phyloP scores from a whole-genome alignment of 2,888 invertebrate genomes.

The Fabriciana adippe region DNA sequence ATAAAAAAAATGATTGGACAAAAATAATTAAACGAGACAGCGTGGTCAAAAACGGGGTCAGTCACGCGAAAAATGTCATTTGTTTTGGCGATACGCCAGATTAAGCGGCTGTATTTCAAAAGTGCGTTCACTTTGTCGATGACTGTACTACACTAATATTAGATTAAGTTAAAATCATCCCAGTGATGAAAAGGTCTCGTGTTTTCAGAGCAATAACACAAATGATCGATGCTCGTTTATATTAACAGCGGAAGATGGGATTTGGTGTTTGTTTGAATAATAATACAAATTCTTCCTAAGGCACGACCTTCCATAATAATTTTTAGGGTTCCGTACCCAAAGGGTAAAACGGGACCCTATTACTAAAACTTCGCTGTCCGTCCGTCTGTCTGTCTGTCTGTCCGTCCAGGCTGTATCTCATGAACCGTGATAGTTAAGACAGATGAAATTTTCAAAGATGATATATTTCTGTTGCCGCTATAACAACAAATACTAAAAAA shows the following conservation, averaged over 20 bases:
- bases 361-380: no score
- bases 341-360: no score
- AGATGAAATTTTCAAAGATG: no score
- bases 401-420: no score
- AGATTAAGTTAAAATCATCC: not conserved
- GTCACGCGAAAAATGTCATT: slow-evolving; percentile 66
- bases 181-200: not conserved
- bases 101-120: slow-evolving; percentile 53
- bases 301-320: no score
- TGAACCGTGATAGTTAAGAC: no score
- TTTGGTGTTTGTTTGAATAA: slow-evolving; percentile 3
- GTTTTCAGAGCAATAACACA: not conserved
- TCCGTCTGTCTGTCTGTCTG: no score
- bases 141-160: slow-evolving; percentile 23
- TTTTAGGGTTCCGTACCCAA: no score
- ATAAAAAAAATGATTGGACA: slow-evolving; percentile 16
- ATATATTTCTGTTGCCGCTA: no score
- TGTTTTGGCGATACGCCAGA: slow-evolving; percentile 61
- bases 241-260: slow-evolving; percentile 5
- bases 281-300: not conserved
- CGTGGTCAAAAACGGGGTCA: slow-evolving; percentile 66
- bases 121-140: slow-evolving; percentile 50
- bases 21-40: slow-evolving; percentile 53
- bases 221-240: not conserved
- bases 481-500: no score